These are phyloP conservation scores for Rhinophrynus dorsalis DNA, from an alignment of 2,797 vertebrate genomes.

Conservation along the genomic window DNA sequence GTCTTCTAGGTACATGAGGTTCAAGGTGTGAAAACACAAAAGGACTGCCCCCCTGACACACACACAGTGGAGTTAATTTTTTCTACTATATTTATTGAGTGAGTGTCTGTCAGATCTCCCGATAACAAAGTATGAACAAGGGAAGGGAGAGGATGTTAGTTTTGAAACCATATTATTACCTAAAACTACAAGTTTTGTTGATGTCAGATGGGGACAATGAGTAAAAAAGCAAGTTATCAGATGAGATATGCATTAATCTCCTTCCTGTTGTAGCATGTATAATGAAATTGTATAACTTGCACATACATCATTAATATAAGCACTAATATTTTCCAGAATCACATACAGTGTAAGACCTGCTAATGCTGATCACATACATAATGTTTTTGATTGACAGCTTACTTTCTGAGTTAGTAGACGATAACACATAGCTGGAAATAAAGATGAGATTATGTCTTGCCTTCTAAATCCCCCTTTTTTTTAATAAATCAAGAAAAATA, in stretches of 20 bases:
- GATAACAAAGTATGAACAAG: too few relatives aligned
- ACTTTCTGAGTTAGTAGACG: not conserved
- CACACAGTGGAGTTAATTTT: too few relatives aligned
- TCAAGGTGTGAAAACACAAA: too few relatives aligned
- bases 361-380: not conserved
- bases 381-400: conserved; percentile 24
- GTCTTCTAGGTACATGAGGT: too few relatives aligned
- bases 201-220: conserved; percentile 35
- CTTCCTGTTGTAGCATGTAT: conserved; percentile 22
- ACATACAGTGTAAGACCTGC: not conserved
- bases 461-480: conserved; percentile 7
- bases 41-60: too few relatives aligned
- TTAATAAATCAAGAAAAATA: conserved; percentile 16
- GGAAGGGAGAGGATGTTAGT: too few relatives aligned
- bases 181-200: not conserved
- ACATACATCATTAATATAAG: not conserved
- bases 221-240: not conserved
- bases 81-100: too few relatives aligned
- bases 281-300: not conserved
- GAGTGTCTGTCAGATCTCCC: too few relatives aligned
- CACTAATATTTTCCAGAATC: not conserved
- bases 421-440: conserved; percentile 18
- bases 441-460: conserved; percentile 33
- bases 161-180: not conserved
- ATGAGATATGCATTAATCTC: not conserved